Base-by-base conservation (phyloP, 2,888 invertebrate species). In the Chloroclysta siterata region DNA sequence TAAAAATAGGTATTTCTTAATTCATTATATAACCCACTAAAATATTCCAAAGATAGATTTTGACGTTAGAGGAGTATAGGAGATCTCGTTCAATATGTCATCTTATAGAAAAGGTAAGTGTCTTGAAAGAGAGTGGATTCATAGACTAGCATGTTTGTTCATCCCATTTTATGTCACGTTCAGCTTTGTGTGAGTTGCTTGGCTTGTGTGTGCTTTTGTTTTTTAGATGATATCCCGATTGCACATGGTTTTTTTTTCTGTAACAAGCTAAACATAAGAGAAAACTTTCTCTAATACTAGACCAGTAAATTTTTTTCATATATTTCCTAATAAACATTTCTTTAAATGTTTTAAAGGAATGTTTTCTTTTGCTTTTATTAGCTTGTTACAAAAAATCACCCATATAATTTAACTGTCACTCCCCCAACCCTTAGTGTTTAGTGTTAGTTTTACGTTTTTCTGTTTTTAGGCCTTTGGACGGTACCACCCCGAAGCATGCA, bases 391-490 rank as follows among this genome's bases (percentile, higher is more conserved):
- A 82, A 73, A 42, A 70, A 66, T 63, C 60, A 66, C 68, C 11
- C 11, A 29, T 53, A 28, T 65, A 76, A 72, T 69, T 69, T 61
- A 52, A 56, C 13, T 47, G 50, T 62, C 72, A 73, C 76, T 56
- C 68, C 72, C 72, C 71, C 63, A 69, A 66, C 68, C 79, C 83
- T 39, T 39, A 83, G 84, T 82, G 78, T 83, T 84, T 88, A 85
- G 89, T 82, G 78, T 87, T 87, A 87, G 88, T 87, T 84, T 86
- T 89, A 89, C 87, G 85, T 88, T 89, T 94, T 85, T 91, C 87
- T 90, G 88, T 90, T 95, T 95, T 91, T 94, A 95, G 95, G 94
- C 94, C 94, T 81, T 93, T 95, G 94, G 95, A 93, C 82, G 92
- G 91, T 82, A 89, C 90, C 73, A 88, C 93, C 63, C 92, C 93